A percentile compares a stretch with the other conserved stretches of the same genome.
Conservation (phyloP, 1,140 invertebrate genomes). For the Lethocerus indicus region DNA sequence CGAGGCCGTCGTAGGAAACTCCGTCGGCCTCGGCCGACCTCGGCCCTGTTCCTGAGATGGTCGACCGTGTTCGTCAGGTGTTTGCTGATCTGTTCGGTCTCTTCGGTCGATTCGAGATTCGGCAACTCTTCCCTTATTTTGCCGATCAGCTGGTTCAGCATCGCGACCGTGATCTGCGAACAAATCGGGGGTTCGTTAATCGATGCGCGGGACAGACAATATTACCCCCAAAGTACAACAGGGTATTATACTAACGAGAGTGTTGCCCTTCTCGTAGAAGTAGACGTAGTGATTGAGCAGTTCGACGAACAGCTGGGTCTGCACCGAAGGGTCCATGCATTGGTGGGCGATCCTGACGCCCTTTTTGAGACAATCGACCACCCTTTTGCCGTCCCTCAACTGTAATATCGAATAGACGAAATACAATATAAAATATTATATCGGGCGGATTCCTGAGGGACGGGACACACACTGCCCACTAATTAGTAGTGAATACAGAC, state of each 20-base stretch:
- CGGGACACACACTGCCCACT: no score
- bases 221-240: no score
- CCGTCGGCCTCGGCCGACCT: no score
- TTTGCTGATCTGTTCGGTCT: slow-evolving; percentile 89
- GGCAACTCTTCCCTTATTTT: slow-evolving; percentile 87
- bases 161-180: slow-evolving; percentile 44
- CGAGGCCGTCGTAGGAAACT: no score
- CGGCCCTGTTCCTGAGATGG: no score
- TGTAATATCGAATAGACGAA: no score
- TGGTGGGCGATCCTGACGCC: slow-evolving; percentile 87
- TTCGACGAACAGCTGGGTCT: slow-evolving; percentile 90
- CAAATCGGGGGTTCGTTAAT: slow-evolving; percentile 10
- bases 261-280: slow-evolving; percentile 85
- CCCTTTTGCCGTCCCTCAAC: slow-evolving; percentile 78
- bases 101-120: slow-evolving; percentile 82
- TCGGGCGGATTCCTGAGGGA: no score
- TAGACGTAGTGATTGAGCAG: slow-evolving; percentile 88
- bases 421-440: no score
- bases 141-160: slow-evolving; percentile 70
- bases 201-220: no score
- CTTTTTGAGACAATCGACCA: slow-evolving; percentile 92
- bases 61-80: slow-evolving; percentile 81
- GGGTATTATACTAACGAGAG: slow-evolving; percentile 48
- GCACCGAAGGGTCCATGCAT: slow-evolving; percentile 93
- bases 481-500: no score